These are phyloP conservation scores for Nannoperca australis DNA, from an alignment of 2,797 vertebrate species.

Conservation along the genomic window DNA sequence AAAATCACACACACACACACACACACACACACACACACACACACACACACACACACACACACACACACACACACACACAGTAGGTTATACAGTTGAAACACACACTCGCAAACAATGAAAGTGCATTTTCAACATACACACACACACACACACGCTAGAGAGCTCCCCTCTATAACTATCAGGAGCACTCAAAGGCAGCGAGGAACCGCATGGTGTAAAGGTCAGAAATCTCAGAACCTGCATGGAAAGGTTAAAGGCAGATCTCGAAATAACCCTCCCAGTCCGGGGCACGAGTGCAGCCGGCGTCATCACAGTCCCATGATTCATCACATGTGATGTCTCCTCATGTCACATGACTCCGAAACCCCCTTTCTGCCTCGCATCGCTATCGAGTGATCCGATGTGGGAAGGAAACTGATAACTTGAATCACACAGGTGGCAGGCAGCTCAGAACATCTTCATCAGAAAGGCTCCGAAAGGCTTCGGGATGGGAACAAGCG, in stretches of 20 bases:
- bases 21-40: slow-evolving; percentile 45
- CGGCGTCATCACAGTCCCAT: slow-evolving; percentile 16
- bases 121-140: slow-evolving; percentile 47
- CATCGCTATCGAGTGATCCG: neutral
- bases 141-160: slow-evolving; percentile 38
- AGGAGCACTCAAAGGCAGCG: slow-evolving; percentile 76
- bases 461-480: slow-evolving; percentile 35
- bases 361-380: neutral
- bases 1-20: slow-evolving; percentile 34
- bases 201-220: slow-evolving; percentile 70
- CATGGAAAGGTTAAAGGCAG: slow-evolving; percentile 79
- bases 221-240: slow-evolving; percentile 80
- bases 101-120: slow-evolving; percentile 54
- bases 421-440: slow-evolving; percentile 33
- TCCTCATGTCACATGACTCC: slow-evolving; percentile 16
- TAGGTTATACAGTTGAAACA: slow-evolving; percentile 37
- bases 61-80: slow-evolving; percentile 28
- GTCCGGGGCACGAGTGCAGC: slow-evolving; percentile 29
- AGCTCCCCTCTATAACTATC: slow-evolving; percentile 74
- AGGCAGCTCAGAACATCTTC: neutral
- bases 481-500: slow-evolving; percentile 2
- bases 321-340: slow-evolving; percentile 23
- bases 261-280: slow-evolving; percentile 70
- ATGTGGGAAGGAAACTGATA: neutral
- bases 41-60: too few species aligned